Percentiles rank a stretch among this genome's conserved stretches.
Conservation (phyloP, 1,140 invertebrate genomes). For the Polypedilum pembai region DNA sequence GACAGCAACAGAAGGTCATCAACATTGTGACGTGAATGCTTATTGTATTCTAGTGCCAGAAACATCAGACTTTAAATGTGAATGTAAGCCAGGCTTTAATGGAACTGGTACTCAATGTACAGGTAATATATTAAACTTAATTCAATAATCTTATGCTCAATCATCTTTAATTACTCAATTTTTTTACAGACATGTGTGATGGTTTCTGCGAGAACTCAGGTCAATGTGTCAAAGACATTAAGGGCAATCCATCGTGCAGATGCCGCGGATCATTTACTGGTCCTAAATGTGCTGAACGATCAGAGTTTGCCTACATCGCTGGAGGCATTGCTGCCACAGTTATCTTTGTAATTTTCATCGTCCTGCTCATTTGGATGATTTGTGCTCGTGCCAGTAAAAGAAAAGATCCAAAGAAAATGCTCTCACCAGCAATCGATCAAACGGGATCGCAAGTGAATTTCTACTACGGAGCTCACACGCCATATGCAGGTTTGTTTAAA, state of each 20-base stretch:
- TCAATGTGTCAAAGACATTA: slow-evolving; percentile 75
- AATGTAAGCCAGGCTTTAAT: slow-evolving; percentile 91
- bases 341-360: slow-evolving; percentile 84
- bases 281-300: slow-evolving; percentile 81
- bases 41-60: slow-evolving; percentile 80
- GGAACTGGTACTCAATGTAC: slow-evolving; percentile 73
- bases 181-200: slow-evolving; percentile 68
- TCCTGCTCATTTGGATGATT: slow-evolving; percentile 94
- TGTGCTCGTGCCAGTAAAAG: slow-evolving; percentile 77
- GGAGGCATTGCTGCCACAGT: slow-evolving; percentile 86
- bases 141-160: slow-evolving; percentile 23
- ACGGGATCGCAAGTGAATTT: slow-evolving; percentile 91
- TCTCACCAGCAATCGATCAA: slow-evolving; percentile 76
- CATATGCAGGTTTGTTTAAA: too few species aligned
- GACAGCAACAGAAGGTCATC: slow-evolving; percentile 56
- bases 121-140: slow-evolving; percentile 43
- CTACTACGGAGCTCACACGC: slow-evolving; percentile 83
- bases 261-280: slow-evolving; percentile 89
- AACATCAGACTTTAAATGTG: slow-evolving; percentile 81
- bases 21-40: slow-evolving; percentile 79
- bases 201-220: slow-evolving; percentile 88
- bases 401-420: slow-evolving; percentile 80
- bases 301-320: slow-evolving; percentile 89
- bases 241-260: slow-evolving; percentile 75
- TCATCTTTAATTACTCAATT: not conserved